Percentiles rank a stretch among this genome's conserved stretches.
Conservation (phyloP, 2,888 invertebrate genomes). For the Acanthosepion esculentum region DNA sequence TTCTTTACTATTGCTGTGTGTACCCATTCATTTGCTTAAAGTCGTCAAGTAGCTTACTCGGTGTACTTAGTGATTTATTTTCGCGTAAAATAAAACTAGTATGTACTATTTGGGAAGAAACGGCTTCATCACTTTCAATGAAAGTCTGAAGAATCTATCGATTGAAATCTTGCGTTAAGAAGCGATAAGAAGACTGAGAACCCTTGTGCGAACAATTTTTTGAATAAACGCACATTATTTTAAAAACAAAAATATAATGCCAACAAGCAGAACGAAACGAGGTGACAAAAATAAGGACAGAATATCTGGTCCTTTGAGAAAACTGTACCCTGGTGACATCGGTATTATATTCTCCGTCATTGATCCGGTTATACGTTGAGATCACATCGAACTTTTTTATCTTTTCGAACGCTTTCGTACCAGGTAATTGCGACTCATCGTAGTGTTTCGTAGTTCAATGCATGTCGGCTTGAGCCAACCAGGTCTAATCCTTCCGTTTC, state of each 20-base stretch:
- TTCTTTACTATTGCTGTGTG: too few relatives aligned
- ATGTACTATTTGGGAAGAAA: too few relatives aligned
- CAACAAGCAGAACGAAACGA: not conserved
- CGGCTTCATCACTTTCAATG: too few relatives aligned
- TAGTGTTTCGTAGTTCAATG: not conserved
- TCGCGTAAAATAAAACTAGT: too few relatives aligned
- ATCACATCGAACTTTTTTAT: not conserved
- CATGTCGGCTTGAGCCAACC: not conserved
- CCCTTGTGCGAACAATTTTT: too few relatives aligned
- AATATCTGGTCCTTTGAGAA: not conserved
- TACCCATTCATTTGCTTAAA: too few relatives aligned
- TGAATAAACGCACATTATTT: not conserved
- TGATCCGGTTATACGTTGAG: not conserved
- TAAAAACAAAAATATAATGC: not conserved
- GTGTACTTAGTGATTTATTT: too few relatives aligned
- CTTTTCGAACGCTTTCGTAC: not conserved
- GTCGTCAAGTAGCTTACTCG: too few relatives aligned
- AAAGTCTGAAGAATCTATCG: too few relatives aligned
- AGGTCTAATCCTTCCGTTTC: not conserved
- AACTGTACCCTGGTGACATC: not conserved
- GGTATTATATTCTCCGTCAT: not conserved
- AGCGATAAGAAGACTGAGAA: too few relatives aligned
- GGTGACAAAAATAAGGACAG: not conserved
- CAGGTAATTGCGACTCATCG: not conserved
- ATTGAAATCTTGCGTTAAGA: too few relatives aligned